These are phyloP conservation scores for Elmis aenea DNA, from an alignment of 2,888 invertebrate genomes.

Conservation along the genomic window DNA sequence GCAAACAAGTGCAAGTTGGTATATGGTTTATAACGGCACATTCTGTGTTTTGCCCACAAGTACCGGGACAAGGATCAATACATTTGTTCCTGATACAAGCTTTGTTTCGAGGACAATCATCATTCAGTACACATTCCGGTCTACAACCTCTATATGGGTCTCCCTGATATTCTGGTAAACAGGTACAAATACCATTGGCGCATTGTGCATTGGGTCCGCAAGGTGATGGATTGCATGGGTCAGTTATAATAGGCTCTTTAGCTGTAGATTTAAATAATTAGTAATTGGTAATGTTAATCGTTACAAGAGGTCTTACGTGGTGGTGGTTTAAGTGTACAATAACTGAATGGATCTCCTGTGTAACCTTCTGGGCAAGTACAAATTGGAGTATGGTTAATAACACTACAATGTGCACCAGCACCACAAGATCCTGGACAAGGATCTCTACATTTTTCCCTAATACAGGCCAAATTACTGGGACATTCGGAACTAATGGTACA, in stretches of 20 bases:
- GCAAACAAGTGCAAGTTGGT: slow-evolving; percentile 37
- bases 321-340: slow-evolving; percentile 38
- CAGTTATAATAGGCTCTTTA: slow-evolving; percentile 32
- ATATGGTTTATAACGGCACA: slow-evolving; percentile 48
- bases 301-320: slow-evolving; percentile 18
- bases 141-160: slow-evolving; percentile 48
- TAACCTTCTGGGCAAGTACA: slow-evolving; percentile 59
- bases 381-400: slow-evolving; percentile 62
- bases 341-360: slow-evolving; percentile 58
- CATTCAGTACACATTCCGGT: slow-evolving; percentile 49
- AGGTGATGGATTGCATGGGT: slow-evolving; percentile 59
- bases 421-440: slow-evolving; percentile 64
- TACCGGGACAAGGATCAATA: slow-evolving; percentile 49
- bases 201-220: slow-evolving; percentile 70
- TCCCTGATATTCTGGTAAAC: slow-evolving; percentile 44
- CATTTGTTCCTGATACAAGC: slow-evolving; percentile 49
- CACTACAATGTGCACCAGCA: slow-evolving; percentile 56
- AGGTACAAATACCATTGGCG: slow-evolving; percentile 47
- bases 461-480: slow-evolving; percentile 50
- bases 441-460: slow-evolving; percentile 56
- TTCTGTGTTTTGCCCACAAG: slow-evolving; percentile 50
- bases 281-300: neutral
- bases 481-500: slow-evolving; percentile 54
- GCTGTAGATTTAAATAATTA: slow-evolving; percentile 6
- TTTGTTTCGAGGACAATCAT: slow-evolving; percentile 45